Percentiles rank a stretch among this genome's conserved stretches.
These are phyloP conservation scores for Periplaneta americana DNA, from an alignment of 1,140 invertebrate species.

Conservation along the genomic window DNA sequence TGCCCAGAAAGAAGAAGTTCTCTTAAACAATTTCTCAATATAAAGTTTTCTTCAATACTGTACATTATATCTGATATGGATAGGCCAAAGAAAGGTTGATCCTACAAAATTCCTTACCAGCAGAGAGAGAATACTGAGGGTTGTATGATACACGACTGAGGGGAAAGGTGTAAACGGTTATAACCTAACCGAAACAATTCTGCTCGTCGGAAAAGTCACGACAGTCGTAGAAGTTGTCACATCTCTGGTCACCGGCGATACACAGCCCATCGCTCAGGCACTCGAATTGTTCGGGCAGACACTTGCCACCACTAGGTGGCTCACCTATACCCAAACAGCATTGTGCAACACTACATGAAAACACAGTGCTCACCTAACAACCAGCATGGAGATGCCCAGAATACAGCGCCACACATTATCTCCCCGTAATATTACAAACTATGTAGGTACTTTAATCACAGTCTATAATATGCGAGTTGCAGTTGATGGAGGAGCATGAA, in stretches of 20 bases:
- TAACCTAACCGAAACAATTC: slow-evolving; percentile 53
- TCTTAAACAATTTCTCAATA: no score
- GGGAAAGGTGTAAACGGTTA: neutral
- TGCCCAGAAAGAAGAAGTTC: no score
- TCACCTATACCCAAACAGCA: neutral
- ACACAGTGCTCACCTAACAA: neutral
- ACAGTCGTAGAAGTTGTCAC: slow-evolving; percentile 86
- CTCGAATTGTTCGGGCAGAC: slow-evolving; percentile 50
- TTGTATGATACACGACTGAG: neutral
- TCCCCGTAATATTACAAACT: no score
- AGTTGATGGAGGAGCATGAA: no score
- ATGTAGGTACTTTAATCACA: no score
- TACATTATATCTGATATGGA: no score
- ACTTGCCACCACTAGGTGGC: slow-evolving; percentile 22
- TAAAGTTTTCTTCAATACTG: no score
- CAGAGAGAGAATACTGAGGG: neutral
- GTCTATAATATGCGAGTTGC: no score
- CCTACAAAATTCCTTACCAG: neutral
- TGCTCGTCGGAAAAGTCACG: slow-evolving; percentile 87
- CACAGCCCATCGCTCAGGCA: slow-evolving; percentile 56
- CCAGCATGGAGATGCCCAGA: neutral
- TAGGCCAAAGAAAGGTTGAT: neutral
- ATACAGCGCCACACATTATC: no score
- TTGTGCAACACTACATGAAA: neutral
- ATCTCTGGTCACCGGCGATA: slow-evolving; percentile 60